These are phyloP conservation scores for Scopus umbretta DNA, from an alignment of 2,113 vertebrate genomes.

Conservation along the genomic window DNA sequence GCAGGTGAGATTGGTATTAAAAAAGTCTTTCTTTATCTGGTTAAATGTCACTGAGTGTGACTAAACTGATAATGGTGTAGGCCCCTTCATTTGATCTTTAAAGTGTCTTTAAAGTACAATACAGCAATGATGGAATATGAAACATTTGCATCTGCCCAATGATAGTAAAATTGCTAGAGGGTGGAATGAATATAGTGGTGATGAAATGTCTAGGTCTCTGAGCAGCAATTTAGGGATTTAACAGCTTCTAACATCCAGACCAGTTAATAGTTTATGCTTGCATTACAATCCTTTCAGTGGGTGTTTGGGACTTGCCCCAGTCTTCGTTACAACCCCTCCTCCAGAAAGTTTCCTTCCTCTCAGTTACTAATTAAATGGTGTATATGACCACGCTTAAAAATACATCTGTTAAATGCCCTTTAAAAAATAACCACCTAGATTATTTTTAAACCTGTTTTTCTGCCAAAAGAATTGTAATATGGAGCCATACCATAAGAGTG, in stretches of 20 bases:
- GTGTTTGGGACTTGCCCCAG: not conserved
- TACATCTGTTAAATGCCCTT: not conserved
- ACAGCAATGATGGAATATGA: not conserved
- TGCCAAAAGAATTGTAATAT: not conserved
- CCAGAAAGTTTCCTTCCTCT: not conserved
- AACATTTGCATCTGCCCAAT: not conserved
- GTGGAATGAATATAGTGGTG: not conserved
- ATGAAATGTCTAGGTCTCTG: not conserved
- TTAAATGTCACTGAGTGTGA: not conserved
- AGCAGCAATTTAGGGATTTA: not conserved
- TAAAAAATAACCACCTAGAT: not conserved
- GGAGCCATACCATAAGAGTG: not conserved
- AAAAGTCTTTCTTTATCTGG: not conserved
- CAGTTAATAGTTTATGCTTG: not conserved
- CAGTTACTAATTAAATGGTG: not conserved
- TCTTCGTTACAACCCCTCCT: not conserved
- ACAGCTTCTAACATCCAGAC: not conserved
- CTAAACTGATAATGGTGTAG: not conserved
- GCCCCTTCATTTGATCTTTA: not conserved
- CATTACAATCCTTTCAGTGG: not conserved
- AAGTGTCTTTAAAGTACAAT: not conserved
- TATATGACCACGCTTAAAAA: not conserved
- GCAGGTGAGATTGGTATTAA: slow-evolving; percentile 77
- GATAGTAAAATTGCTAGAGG: not conserved
- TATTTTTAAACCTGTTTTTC: slow-evolving; percentile 30